Evolutionary conservation across 2,797 vertebrate species (phyloP), one percentile per base, ranked within the genome.

Genomic region (Notolepis coatsorum): DNA sequence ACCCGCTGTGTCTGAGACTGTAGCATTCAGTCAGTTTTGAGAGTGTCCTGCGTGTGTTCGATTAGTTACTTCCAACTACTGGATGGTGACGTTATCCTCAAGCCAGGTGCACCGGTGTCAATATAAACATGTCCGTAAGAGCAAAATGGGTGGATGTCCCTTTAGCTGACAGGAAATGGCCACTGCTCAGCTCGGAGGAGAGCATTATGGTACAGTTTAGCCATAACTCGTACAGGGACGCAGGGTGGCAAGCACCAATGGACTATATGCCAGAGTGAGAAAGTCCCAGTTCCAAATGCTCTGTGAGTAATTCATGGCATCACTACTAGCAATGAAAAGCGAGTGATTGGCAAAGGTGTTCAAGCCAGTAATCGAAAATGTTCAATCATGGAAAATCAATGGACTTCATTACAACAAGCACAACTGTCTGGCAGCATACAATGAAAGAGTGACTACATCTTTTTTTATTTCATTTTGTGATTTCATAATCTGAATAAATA

Each of bases 171-270:
- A 53, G 47, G 56, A 9, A 46, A 38, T 59, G 65, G 50, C 17
- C 61, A 46, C 51, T 31, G 48, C 46, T 69, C 58, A 7, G 63
- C 61, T 53, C 73, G 77, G 48, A 63, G 56, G 49, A n/a, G 56
- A 70, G 48, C 84, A 86, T 85, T n/a, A 87, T 84, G 85, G 87
- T 52, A 70, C 52, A 61, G 75, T 86, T 84, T 73, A n/a, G 64
- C 74, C 83, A 76, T 81, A 84, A 69, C 71, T 68, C 78, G 51
- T 65, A 61, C 57, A 65, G 47, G 70, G 73, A 67, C 72, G 66
- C 24, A 53, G 73, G 79, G 39, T 56, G 13, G 52, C 58, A 56
- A 57, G 41, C 47, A 65, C 37, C 38, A 45, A 24, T 42, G 59
- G 68, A 30, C 81, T 80, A 85, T 84, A 79, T 84, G 81, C 65